Base-by-base conservation (phyloP, 1,140 invertebrate genomes). In the Tetramorium parvispinum region DNA sequence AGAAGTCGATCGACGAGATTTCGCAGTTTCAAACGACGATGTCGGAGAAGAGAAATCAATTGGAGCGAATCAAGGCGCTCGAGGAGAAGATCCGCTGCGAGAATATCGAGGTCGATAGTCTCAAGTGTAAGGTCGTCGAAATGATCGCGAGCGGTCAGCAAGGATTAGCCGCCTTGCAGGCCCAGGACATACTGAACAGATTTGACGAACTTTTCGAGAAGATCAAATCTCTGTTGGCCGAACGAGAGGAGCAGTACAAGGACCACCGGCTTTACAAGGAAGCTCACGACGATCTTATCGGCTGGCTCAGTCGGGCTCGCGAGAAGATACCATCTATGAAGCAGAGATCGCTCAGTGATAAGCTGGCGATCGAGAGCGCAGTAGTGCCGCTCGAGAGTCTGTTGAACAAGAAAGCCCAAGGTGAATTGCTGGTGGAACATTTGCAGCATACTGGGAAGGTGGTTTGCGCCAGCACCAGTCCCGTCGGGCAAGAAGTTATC, bases 81-180 rank as follows among this genome's bases (percentile, higher is more conserved):
- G 98, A 98, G 94, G 98, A 99, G 93, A 99, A 98, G 95, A 97
- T 98, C 4, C 96, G 97, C 7, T 98, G 98, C 93, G 98, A 99
- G 92, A 98, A 98, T 91, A 97, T 98, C 88, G 98, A 99, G 93
- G 98, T 99, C 4, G 98, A 99, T 88, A 97, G 97, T 78, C 94
- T 99, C 32, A 98, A 98, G 95, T 95, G 96, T 16, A 98, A 98
- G 94, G 97, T 98, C 5, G 96, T 96, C n/a, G 98, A 98, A 95
- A 98, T 99, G 97, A 95, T 98, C 49, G 97, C 97, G 43, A 97
- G 97, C 93, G 97, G 98, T 27, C 97, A 98, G 93, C 97, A 98
- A 95, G 97, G 97, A 89, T 96, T 98, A 94, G 97, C 97, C 2
- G 97, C 98, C 0, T 96, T 97, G 61, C 97, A 98, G 95, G 98